Conservation (phyloP, 1,140 invertebrate genomes). For the roundworm (Caenorhabditis elegans) region DNA sequence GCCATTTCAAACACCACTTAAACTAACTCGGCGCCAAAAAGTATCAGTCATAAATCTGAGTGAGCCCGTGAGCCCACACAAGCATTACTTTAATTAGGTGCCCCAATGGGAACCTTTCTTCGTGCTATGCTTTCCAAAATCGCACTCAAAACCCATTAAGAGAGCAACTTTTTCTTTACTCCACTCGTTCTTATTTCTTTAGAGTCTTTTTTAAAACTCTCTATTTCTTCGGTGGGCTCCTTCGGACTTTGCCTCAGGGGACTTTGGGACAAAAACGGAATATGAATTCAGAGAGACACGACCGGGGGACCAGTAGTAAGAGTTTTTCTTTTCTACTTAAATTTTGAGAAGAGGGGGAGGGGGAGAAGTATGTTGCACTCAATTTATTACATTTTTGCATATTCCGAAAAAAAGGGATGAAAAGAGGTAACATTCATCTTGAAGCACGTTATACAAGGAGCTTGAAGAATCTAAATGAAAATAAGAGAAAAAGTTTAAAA, state of each 20-base stretch:
- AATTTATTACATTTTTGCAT: conserved; percentile 3
- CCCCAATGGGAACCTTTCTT: neutral
- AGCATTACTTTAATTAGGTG: conserved; percentile 24
- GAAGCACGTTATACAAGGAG: conserved; percentile 1
- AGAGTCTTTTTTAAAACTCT: neutral
- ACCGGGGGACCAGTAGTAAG: neutral
- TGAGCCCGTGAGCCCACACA: neutral
- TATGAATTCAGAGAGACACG: conserved; percentile 15
- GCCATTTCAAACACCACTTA: neutral
- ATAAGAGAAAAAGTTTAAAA: neutral
- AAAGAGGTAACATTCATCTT: neutral
- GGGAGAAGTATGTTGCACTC: neutral
- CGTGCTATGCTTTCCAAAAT: neutral
- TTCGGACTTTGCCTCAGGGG: neutral
- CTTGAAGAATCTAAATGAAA: neutral
- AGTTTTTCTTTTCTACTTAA: neutral
- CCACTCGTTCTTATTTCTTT: conserved; percentile 9
- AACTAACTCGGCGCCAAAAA: neutral
- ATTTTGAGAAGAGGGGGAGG: neutral
- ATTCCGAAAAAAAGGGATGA: neutral
- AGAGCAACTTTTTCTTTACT: conserved; percentile 19
- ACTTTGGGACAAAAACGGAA: neutral
- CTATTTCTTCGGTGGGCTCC: neutral
- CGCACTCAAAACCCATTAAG: conserved; percentile 19
- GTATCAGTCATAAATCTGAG: conserved; percentile 31